Conservation (phyloP, 2,113 vertebrate species). For the Pithys albifrons region DNA sequence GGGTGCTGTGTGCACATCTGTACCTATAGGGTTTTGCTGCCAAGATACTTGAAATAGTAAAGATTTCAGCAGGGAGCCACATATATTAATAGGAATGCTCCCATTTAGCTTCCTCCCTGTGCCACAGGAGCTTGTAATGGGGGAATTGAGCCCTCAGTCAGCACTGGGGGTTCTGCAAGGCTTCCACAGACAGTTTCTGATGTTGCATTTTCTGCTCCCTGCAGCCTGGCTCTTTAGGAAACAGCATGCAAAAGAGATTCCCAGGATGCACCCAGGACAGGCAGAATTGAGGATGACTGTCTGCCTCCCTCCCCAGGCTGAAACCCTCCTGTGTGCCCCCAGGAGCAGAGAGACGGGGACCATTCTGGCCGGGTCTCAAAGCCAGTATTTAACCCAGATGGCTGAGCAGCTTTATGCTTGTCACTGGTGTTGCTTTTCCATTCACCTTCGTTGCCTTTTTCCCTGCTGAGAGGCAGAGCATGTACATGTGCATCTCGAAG, state of each 20-base stretch:
- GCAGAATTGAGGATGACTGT: background rate
- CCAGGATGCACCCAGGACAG: fast-evolving
- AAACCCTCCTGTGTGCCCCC: background rate
- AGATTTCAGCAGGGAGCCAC: background rate
- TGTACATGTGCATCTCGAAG: background rate
- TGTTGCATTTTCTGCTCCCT: background rate
- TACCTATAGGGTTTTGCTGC: background rate
- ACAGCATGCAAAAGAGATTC: background rate
- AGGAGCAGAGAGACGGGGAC: background rate
- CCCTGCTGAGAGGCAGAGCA: background rate
- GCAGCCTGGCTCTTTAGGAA: background rate
- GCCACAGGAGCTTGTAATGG: background rate
- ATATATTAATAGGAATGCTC: background rate
- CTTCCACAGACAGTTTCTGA: fast-evolving
- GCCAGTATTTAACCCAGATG: background rate
- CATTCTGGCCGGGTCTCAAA: background rate
- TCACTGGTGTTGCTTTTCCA: background rate
- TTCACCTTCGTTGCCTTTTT: background rate
- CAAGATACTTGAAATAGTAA: background rate
- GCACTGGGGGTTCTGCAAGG: background rate
- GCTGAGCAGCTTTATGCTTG: background rate
- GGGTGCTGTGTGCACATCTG: background rate
- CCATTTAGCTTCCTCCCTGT: background rate
- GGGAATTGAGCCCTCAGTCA: background rate
- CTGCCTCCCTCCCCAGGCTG: background rate